phyloP scores from a whole-genome alignment of 1,140 invertebrate genomes.

The Protaetia brevitarsis region DNA sequence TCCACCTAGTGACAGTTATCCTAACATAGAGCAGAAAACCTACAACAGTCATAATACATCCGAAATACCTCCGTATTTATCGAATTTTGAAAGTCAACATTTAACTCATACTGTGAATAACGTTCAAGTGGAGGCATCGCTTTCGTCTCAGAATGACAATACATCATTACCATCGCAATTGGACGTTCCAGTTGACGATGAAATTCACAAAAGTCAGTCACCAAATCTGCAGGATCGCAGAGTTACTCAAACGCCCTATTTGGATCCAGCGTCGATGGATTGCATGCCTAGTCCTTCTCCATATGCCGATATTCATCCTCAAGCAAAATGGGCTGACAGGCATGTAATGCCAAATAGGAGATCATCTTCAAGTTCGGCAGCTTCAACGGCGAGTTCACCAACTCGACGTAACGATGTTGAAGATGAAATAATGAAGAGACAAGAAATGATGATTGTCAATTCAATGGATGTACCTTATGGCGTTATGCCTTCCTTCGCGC shows the following conservation, averaged over 20 bases:
- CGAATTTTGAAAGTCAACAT: background rate
- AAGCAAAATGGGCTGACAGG: slow-evolving; percentile 70
- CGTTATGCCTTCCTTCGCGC: slow-evolving; percentile 50
- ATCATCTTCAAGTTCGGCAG: slow-evolving; percentile 65
- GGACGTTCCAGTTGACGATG: slow-evolving; percentile 28
- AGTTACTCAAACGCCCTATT: slow-evolving; percentile 43
- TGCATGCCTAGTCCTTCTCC: slow-evolving; percentile 64
- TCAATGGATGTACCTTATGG: slow-evolving; percentile 48
- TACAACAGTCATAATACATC: background rate
- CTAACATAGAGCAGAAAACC: slow-evolving; percentile 37
- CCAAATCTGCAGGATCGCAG: slow-evolving; percentile 36
- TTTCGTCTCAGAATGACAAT: background rate
- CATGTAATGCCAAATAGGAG: slow-evolving; percentile 64
- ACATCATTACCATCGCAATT: slow-evolving; percentile 28
- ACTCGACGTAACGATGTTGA: slow-evolving; percentile 50
- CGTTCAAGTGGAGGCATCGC: background rate
- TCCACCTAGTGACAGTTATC: slow-evolving; percentile 55
- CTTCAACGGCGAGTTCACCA: slow-evolving; percentile 58
- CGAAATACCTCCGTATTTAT: background rate
- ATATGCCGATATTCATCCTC: slow-evolving; percentile 59
- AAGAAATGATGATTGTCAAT: slow-evolving; percentile 44
- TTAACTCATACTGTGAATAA: slow-evolving; percentile 7
- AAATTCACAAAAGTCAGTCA: slow-evolving; percentile 35
- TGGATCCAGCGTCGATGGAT: slow-evolving; percentile 54
- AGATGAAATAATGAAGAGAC: slow-evolving; percentile 39